Base-by-base conservation (phyloP, 1,140 invertebrate genomes). In the Drosophila simulans region DNA sequence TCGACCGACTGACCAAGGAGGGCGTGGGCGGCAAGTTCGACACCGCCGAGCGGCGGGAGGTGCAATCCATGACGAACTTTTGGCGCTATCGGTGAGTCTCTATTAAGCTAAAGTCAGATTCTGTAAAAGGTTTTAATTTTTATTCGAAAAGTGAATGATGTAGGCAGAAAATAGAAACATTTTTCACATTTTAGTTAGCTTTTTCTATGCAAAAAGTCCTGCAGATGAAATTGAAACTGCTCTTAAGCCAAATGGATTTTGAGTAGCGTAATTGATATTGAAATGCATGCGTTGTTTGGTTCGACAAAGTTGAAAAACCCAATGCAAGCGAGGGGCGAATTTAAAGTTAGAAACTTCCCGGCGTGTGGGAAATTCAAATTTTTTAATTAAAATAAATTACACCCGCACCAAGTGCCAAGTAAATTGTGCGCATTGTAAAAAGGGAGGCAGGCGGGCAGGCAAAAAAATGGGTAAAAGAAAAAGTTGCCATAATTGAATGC, bases 21-120 rank as follows among this genome's bases (percentile, higher is more conserved):
- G 69, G 82, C 20, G 31, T 27, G 71, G 93, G 94, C 70, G 92
- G 46, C 92, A 73, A 92, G 93, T 64, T 93, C 93, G 7, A 81
- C 1, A 91, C 90, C 1, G 90, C 93, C 0, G 91, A 94, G 27
- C 93, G 94, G 64, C 84, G 92, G 62, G 96, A 97, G 89, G 86
- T 96, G 15, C 93, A 79, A 20, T 39, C 42, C 5, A 62, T 91
- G 37, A 85, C 80, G 31, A 91, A 90, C 52, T 89, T 90, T 25
- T 92, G 89, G 86, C 71, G 90, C 11, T 92, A 92, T 92, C 91
- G 90, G 91, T 92, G 40, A 88, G 90, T 62, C 58, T 10, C 20
- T 3, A 22, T 22, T 2, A 22, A 2, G 20, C 20, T 22, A 22
- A 22, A 2, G 20, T 22, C 20, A 22, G 3, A 22, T 22, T 22